Conservation (phyloP, 2,888 invertebrate genomes). For the Phortica okadai region DNA sequence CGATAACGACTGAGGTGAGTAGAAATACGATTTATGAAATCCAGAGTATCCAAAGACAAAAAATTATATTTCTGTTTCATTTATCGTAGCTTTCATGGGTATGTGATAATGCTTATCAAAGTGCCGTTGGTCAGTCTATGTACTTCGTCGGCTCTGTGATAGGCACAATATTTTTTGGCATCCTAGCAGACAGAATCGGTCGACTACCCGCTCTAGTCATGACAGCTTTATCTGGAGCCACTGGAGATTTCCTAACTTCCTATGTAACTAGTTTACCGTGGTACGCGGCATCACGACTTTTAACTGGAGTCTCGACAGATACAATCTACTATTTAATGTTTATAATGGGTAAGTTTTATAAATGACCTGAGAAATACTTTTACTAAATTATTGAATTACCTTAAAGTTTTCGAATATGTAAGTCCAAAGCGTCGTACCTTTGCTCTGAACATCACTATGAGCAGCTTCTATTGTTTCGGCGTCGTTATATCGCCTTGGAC, state of each 20-base stretch:
- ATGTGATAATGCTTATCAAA: conserved; percentile 79
- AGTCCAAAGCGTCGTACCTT: conserved; percentile 79
- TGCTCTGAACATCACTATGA: conserved; percentile 79
- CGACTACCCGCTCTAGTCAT: conserved; percentile 79
- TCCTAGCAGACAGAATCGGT: conserved; percentile 79
- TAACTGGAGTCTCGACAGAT: conserved; percentile 80
- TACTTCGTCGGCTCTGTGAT: conserved; percentile 80
- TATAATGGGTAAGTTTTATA: conserved; percentile 77
- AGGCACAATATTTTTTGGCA: conserved; percentile 79
- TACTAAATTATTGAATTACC: background rate
- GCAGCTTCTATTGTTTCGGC: conserved; percentile 79
- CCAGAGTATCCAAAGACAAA: background rate
- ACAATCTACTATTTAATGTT: conserved; percentile 80
- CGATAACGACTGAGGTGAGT: conserved; percentile 80
- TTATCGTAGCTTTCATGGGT: conserved; percentile 78
- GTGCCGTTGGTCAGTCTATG: conserved; percentile 79
- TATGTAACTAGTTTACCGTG: conserved; percentile 75
- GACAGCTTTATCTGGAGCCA: conserved; percentile 78
- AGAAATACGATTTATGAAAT: background rate
- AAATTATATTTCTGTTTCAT: background rate
- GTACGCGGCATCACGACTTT: conserved; percentile 78
- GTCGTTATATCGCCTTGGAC: conserved; percentile 78
- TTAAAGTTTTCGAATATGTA: conserved; percentile 80
- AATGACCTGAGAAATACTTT: too few species aligned
- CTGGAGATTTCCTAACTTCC: conserved; percentile 78